Base-by-base conservation (phyloP, 2,888 invertebrate species). In the Diloba caeruleocephala region DNA sequence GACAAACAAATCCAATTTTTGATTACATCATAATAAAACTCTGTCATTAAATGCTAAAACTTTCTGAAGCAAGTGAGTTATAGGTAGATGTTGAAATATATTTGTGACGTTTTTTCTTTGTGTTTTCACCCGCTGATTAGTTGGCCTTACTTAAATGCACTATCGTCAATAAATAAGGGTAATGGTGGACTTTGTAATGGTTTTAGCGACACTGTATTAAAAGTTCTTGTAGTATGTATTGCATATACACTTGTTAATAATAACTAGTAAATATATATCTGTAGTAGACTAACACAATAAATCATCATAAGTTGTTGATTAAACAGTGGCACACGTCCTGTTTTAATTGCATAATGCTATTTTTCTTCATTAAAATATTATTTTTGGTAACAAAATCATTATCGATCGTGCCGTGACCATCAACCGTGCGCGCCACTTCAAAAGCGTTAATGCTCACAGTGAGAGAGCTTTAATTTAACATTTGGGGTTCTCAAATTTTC, bases 401-500 rank as follows among this genome's bases (percentile, higher is more conserved):
- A 59, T 38, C 31, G 39, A 62, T 51, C 41, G 46, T 31, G 57
- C n/a, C n/a, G n/a, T n/a, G n/a, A n/a, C n/a, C n/a, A n/a, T 57
- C 63, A 61, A 67, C 52, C 67, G 57, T 64, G 63, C 59, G 65
- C 59, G 53, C 70, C 77, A 81, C 81, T 83, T 77, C 58, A 81
- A 71, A 74, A 78, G 79, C 76, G 83, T 73, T 82, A 82, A 84
- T 73, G 77, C 66, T 73, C 58, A 63, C 75, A 71, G 77, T n/a
- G n/a, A 78, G 84, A 76, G 81, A 82, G 81, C 78, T 89, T 89
- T 87, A 88, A 87, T 89, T 88, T 89, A 89, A 88, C 85, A 88
- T 86, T 90, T 88, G 84, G 89, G 89, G 87, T 80, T 80, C 82
- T 82, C 81, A 84, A 83, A 82, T 81, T 88, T 92, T 91, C 90